Evolutionary conservation across 92 coral and sea anemone species (phyloP).

Genomic region (Bergia puertoricense): DNA sequence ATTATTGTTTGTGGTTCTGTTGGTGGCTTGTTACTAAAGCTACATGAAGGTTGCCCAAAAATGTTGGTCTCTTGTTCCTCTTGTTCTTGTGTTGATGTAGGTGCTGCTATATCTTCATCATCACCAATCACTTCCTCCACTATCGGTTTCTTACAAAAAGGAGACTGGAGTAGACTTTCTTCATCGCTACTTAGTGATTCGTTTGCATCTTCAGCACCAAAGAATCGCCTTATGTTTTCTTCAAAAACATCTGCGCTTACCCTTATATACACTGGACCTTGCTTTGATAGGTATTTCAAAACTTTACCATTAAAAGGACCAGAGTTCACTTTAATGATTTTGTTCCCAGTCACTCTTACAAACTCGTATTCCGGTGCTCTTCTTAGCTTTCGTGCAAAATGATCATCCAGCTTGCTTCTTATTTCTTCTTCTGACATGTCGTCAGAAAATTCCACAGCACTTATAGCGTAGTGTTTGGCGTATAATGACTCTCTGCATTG

Average conservation of each 20-base stretch:
- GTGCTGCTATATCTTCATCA: too few species aligned
- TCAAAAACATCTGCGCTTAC: constrained; percentile 38
- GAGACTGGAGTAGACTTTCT: constrained; percentile 11
- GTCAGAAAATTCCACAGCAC: too few species aligned
- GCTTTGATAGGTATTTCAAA: constrained; percentile 54
- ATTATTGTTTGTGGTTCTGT: constrained; percentile 16
- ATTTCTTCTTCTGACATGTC: too few species aligned
- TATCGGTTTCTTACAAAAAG: constrained; percentile 7
- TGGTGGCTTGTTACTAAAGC: constrained; percentile 8
- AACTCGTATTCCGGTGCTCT: constrained; percentile 46
- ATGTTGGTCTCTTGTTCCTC: not conserved
- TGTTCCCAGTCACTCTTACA: constrained; percentile 61
- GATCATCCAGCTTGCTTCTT: too few species aligned
- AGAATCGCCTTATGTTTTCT: constrained; percentile 33
- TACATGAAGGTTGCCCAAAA: constrained; percentile 1
- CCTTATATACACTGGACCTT: constrained; percentile 56
- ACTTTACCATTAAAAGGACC: constrained; percentile 48
- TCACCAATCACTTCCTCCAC: not conserved
- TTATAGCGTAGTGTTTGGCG: too few species aligned
- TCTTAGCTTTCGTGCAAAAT: not conserved
- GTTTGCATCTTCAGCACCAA: constrained; percentile 29
- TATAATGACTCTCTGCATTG: too few species aligned
- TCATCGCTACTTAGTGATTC: constrained; percentile 21
- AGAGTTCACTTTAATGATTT: constrained; percentile 48
- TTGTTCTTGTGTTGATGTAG: constrained; percentile 12